These are phyloP conservation scores for Ruditapes philippinarum DNA, from an alignment of 1,140 invertebrate species.

Conservation along the genomic window DNA sequence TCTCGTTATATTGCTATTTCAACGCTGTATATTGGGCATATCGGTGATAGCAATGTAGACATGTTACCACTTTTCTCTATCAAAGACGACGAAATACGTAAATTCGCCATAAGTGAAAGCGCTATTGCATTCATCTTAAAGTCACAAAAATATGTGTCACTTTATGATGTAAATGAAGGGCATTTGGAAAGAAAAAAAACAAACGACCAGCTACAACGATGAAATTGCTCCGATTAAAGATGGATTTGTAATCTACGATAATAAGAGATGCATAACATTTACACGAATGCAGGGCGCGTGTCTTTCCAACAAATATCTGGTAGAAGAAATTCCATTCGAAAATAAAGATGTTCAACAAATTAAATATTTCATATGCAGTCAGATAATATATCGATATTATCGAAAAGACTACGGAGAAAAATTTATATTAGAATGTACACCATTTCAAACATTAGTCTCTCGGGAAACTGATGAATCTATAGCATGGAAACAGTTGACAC, in stretches of 20 bases:
- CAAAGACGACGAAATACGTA: background rate
- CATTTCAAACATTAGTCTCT: background rate
- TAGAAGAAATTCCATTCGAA: background rate
- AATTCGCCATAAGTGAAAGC: background rate
- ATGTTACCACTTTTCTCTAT: background rate
- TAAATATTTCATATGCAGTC: background rate
- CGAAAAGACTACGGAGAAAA: background rate
- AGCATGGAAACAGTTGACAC: background rate
- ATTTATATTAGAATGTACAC: background rate
- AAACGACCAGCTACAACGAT: background rate
- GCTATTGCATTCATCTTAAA: background rate
- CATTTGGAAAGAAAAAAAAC: background rate
- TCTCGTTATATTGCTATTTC: background rate
- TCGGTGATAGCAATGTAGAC: background rate
- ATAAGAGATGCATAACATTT: background rate
- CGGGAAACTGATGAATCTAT: background rate
- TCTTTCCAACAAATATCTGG: background rate
- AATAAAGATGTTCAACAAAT: background rate
- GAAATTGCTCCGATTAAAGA: background rate
- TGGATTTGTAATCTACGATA: too few species aligned
- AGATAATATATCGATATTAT: background rate
- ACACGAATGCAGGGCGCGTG: background rate
- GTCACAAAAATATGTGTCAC: background rate
- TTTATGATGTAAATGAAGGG: background rate
- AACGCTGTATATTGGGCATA: too few species aligned